Percentiles rank a stretch among this genome's conserved stretches.
These are phyloP conservation scores for Chrysolina oricalcia DNA, from an alignment of 2,888 invertebrate species.

Conservation along the genomic window DNA sequence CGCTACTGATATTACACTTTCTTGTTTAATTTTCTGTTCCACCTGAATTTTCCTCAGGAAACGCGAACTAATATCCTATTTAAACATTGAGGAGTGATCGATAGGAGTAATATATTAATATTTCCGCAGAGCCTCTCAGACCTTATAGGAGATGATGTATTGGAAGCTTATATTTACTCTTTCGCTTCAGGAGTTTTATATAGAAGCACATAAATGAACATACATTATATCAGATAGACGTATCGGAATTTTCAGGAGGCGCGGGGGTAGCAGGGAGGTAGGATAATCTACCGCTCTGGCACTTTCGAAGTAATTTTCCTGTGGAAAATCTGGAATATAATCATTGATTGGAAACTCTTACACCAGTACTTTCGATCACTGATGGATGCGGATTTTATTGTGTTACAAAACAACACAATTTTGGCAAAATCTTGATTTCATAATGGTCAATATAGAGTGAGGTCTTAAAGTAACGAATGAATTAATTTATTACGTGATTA, in stretches of 20 bases:
- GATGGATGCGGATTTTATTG: neutral
- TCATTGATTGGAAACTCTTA: neutral
- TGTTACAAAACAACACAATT: neutral
- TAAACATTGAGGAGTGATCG: constrained; percentile 17
- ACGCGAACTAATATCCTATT: constrained; percentile 19
- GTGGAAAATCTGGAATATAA: neutral
- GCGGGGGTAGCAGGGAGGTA: neutral
- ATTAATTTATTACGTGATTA: too few relatives aligned
- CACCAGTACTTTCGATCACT: neutral
- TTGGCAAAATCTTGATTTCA: too few relatives aligned
- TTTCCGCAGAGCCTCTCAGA: constrained; percentile 5
- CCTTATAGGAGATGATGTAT: constrained; percentile 24
- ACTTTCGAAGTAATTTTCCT: constrained; percentile 1
- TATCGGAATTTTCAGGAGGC: neutral
- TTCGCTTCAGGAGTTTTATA: neutral
- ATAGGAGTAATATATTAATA: constrained; percentile 21
- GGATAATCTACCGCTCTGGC: constrained; percentile 19
- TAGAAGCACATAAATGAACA: constrained; percentile 13
- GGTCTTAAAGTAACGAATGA: too few relatives aligned
- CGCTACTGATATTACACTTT: neutral
- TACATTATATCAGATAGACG: constrained; percentile 14
- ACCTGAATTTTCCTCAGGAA: neutral
- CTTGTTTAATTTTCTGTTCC: neutral
- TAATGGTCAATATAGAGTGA: too few relatives aligned
- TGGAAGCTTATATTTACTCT: constrained; percentile 18